Evolutionary conservation across 2,888 invertebrate genomes (phyloP), one percentile per base, ranked within the genome.

Genomic region (Calliphora vomitoria): DNA sequence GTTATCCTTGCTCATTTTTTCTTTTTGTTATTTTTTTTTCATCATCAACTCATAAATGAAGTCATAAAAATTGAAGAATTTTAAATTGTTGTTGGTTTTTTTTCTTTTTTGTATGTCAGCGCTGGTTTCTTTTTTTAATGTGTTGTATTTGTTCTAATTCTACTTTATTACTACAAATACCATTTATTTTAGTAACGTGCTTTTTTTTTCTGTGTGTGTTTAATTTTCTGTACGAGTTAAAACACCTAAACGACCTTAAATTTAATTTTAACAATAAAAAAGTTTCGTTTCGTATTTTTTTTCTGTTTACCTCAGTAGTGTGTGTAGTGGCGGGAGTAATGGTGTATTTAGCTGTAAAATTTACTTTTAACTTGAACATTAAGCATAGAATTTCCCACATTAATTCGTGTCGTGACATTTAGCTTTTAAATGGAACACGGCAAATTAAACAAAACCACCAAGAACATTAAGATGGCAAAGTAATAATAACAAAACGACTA

Each of bases 401-500:
- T 81, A 62, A 81, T 75, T 62, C n/a, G 64, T 76, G 81, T 71
- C 81, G 85, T 81, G 76, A 81, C 47, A 76, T 58, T 76, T 64
- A n/a, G 69, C 74, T 62, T 80, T 85, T 75, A 62, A 85, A 47
- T 47, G n/a, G 25, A 76, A 50, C 47, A 76, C 35, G 62, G 35
- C 35, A 53, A 75, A 80, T 80, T 85, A 62, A 69, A 69, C 55
- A 69, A 80, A 85, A 72, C 13, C 60, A 35, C 38, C 44, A 18
- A 68, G 50, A 50, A 66, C 41, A 62, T 71, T 53, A 66, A 66
- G 15, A 81, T 18, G 38, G 10, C 25, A 53, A 35, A 72, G 18
- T 35, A 50, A 60, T 18, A 80, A 41, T n/a, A 81, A 58, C 58
- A 41, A 13, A 58, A 60, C n/a, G 44, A 47, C 44, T n/a, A 47